Evolutionary conservation across 1,140 invertebrate genomes (phyloP).

Genomic region (Drosophila setifemur): DNA sequence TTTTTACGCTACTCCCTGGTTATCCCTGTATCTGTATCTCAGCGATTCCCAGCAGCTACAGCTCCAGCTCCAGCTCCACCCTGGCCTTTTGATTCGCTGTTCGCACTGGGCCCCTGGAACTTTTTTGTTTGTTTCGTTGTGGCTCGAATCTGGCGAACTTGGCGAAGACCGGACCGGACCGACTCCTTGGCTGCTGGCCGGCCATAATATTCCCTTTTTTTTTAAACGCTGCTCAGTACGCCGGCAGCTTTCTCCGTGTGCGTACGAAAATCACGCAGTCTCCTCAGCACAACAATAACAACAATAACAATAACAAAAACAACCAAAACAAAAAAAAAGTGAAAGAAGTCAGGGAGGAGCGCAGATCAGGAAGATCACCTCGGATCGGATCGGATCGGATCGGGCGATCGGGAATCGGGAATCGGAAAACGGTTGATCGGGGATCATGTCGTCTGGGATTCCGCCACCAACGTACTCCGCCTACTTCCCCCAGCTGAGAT

Average conservation of each 20-base stretch:
- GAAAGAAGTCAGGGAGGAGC: slow-evolving; percentile 23
- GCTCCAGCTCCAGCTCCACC: slow-evolving; percentile 19
- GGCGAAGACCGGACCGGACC: slow-evolving; percentile 18
- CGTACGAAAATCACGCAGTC: slow-evolving; percentile 51
- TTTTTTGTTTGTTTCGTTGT: slow-evolving; percentile 34
- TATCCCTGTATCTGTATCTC: slow-evolving; percentile 1
- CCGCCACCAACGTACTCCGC: slow-evolving; percentile 19
- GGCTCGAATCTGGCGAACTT: slow-evolving; percentile 6
- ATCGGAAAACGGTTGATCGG: not conserved
- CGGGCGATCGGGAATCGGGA: too few relatives aligned
- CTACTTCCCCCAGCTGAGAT: slow-evolving; percentile 24
- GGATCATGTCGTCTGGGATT: slow-evolving; percentile 48
- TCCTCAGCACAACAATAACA: slow-evolving; percentile 23
- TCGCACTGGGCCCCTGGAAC: slow-evolving; percentile 14
- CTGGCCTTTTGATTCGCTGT: slow-evolving; percentile 54
- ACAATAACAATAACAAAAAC: slow-evolving; percentile 8
- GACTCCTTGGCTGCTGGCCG: slow-evolving; percentile 51
- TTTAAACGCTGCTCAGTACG: slow-evolving; percentile 67
- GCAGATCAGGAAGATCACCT: slow-evolving; percentile 4
- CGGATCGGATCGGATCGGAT: slow-evolving; percentile 6
- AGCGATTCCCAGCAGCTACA: not conserved
- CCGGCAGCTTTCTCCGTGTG: slow-evolving; percentile 76
- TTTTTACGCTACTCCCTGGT: slow-evolving; percentile 74
- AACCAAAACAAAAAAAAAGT: slow-evolving; percentile 23
- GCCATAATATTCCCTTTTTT: slow-evolving; percentile 56